Conservation (phyloP, 1,140 invertebrate species). For the Drosophila serrata region DNA sequence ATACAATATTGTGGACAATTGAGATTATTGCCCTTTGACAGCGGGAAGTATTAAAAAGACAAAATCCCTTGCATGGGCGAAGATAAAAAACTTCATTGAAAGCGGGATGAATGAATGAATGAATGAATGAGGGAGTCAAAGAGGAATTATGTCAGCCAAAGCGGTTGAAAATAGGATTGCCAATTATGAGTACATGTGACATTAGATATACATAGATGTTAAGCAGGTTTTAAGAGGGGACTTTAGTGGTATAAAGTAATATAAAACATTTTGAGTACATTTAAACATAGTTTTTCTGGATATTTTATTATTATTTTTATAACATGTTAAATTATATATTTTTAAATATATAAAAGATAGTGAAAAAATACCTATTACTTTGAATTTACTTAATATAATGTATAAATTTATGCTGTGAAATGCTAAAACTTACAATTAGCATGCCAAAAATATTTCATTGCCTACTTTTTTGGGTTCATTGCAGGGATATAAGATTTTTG, state of each 20-base stretch:
- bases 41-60: slow-evolving; percentile 24
- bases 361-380: background rate
- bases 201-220: background rate
- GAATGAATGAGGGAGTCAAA: background rate
- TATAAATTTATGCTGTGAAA: background rate
- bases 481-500: background rate
- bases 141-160: slow-evolving; percentile 12
- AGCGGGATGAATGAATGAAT: slow-evolving; percentile 3
- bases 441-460: background rate
- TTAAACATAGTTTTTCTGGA: background rate
- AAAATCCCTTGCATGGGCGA: slow-evolving; percentile 11
- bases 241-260: no score
- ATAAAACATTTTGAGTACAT: no score
- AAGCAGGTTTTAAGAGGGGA: background rate
- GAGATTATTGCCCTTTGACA: slow-evolving; percentile 53
- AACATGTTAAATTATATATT: no score
- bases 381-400: background rate
- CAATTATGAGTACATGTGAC: slow-evolving; percentile 1
- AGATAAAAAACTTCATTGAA: slow-evolving; percentile 14
- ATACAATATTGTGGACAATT: slow-evolving; percentile 69
- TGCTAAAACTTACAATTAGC: background rate
- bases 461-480: background rate
- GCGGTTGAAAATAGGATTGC: background rate
- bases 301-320: no score
- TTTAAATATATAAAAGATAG: background rate